These are phyloP conservation scores for Pandemis heparana DNA, from an alignment of 2,888 invertebrate species.

Conservation along the genomic window DNA sequence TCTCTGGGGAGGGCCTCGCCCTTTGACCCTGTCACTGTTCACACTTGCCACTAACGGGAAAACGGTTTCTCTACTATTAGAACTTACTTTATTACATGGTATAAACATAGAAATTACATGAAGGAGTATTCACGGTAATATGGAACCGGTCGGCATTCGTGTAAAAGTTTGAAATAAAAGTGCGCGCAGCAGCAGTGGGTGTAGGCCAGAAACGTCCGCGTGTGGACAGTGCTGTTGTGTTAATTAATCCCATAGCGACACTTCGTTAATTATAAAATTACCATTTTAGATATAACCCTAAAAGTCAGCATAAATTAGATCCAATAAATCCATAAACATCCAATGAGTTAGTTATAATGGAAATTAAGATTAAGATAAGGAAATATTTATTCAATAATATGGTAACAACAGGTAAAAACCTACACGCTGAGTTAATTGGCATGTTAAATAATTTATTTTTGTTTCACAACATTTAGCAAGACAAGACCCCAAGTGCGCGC, in stretches of 20 bases:
- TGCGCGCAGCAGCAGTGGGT: constrained; percentile 1
- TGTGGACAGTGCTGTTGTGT: constrained; percentile 17
- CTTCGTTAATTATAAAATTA: constrained; percentile 41
- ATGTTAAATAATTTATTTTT: not conserved
- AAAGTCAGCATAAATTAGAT: constrained; percentile 37
- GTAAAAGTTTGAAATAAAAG: constrained; percentile 3
- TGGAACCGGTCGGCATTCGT: not conserved
- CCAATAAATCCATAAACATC: constrained; percentile 35
- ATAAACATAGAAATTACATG: constrained; percentile 25
- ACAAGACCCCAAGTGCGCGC: constrained; percentile 21
- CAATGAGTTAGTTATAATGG: constrained; percentile 38
- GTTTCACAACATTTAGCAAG: constrained; percentile 22
- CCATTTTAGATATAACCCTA: constrained; percentile 41
- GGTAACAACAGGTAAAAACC: not conserved
- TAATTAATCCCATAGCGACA: constrained; percentile 40
- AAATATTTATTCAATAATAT: constrained; percentile 27
- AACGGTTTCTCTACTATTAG: constrained; percentile 66
- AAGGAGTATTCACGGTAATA: constrained; percentile 6
- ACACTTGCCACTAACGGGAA: constrained; percentile 80
- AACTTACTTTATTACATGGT: constrained; percentile 34
- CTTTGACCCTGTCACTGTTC: constrained; percentile 82
- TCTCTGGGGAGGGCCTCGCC: constrained; percentile 73
- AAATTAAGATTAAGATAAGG: constrained; percentile 24
- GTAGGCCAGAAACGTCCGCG: not conserved
- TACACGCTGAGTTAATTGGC: not conserved